Base-by-base conservation (phyloP, 2,113 vertebrate species). In the Plecotus auritus region DNA sequence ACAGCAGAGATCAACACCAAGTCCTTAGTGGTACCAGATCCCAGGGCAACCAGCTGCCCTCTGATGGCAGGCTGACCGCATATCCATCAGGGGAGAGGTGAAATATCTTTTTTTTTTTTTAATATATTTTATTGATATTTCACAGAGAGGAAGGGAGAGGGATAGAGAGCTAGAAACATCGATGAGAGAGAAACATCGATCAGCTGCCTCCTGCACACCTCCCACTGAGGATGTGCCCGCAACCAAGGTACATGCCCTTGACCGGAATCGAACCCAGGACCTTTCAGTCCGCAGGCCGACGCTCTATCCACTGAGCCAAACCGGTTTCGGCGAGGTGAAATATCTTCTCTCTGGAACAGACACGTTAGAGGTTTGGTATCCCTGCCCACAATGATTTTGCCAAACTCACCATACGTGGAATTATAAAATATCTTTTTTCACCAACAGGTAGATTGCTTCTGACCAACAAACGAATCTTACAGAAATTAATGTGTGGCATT, bases 21-120 rank as follows among this genome's bases (percentile, higher is more conserved):
- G 23, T 59, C 5, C 70, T 59, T 18, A 23, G 30, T 61, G 22
- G 17, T 13, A 2, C 20, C 51, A 56, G 28, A 47, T 14, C 6
- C 0, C 66, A n/a, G 13, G 51, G 76, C 9, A 2, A 61, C 40
- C 18, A 49, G 18, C 5, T 28, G 23, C 26, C 47, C 17, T 0
- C 2, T 0, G 17, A 61, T 11, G 18, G 70, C 20, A 3, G 9
- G 40, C 17, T 2, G 47, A 56, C 1, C 4, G 4, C 26, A 0
- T 45, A 20, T 22, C 54, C 26, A 0, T 16, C 26, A 5, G 5
- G 32, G 83, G 13, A 47, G 23, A 72, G 18, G 18, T 0, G 0
- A 18, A 23, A 9, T 16, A 2, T 49, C 42, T 61, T 49, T n/a
- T n/a, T n/a, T n/a, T n/a, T n/a, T n/a, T n/a, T n/a, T n/a, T n/a